Percentiles rank a stretch among this genome's conserved stretches.
phyloP scores from a whole-genome alignment of 2,797 vertebrate species.

The Neostethus bicornis region DNA sequence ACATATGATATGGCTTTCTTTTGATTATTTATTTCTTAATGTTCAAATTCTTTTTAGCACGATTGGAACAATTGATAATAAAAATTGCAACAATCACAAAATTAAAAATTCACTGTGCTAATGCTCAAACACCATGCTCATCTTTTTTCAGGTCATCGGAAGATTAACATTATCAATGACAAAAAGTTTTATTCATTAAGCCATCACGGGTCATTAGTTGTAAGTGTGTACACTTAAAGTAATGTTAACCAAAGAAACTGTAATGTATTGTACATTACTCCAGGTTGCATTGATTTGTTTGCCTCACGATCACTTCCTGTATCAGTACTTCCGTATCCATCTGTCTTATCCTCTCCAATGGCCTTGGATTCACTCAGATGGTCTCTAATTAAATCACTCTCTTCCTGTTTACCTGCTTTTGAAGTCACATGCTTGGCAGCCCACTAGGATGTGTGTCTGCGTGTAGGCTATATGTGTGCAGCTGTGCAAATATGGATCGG shows the following conservation, averaged over 20 bases:
- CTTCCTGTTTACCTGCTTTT: constrained; percentile 68
- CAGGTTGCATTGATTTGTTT: constrained; percentile 23
- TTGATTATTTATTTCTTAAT: too few species aligned
- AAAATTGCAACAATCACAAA: too few species aligned
- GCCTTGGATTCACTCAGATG: constrained; percentile 31
- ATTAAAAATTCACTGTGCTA: too few species aligned
- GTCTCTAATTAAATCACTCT: constrained; percentile 54
- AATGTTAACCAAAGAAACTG: constrained; percentile 18
- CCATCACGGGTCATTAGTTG: constrained; percentile 4
- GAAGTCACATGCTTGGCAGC: constrained; percentile 14
- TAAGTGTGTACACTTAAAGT: background rate
- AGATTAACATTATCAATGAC: background rate
- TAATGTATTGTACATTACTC: background rate
- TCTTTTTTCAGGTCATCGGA: background rate
- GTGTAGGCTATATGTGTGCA: constrained; percentile 14
- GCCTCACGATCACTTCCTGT: constrained; percentile 37
- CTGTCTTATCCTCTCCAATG: constrained; percentile 25
- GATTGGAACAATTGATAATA: too few species aligned
- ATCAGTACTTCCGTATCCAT: constrained; percentile 29
- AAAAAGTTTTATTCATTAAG: constrained; percentile 8
- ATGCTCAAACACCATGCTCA: too few species aligned
- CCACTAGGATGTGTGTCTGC: background rate
- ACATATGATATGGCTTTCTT: too few species aligned
- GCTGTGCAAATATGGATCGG: constrained; percentile 62
- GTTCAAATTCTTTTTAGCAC: too few species aligned